These are phyloP conservation scores for Leistus spinibarbis DNA, from an alignment of 2,888 invertebrate genomes.

Conservation along the genomic window DNA sequence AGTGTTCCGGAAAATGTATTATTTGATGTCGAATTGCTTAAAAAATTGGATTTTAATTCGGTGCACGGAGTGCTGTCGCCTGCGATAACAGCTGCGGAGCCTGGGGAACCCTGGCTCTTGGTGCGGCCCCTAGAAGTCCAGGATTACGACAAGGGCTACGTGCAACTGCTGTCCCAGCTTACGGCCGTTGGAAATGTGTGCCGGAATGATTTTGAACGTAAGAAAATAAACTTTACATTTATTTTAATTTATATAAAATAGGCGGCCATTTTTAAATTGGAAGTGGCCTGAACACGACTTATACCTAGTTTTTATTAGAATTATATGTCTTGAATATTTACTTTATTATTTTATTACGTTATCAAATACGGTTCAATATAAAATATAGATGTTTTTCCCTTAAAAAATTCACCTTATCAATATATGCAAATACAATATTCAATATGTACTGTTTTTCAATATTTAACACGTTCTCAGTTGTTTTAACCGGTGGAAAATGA, in stretches of 20 bases:
- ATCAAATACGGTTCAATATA: no score
- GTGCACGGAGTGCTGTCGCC: constrained; percentile 71
- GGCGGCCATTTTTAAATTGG: no score
- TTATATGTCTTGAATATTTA: background rate
- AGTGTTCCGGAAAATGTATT: constrained; percentile 53
- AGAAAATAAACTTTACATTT: constrained; percentile 48
- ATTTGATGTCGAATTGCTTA: constrained; percentile 70
- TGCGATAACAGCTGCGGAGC: constrained; percentile 69
- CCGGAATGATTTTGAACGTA: constrained; percentile 81
- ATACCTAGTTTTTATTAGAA: no score
- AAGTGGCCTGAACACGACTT: no score
- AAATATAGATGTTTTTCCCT: no score
- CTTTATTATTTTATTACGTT: background rate
- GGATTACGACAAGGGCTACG: constrained; percentile 85
- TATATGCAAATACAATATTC: no score
- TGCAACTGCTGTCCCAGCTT: constrained; percentile 79
- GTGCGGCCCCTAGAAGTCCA: constrained; percentile 79
- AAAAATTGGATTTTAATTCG: constrained; percentile 69
- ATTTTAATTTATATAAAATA: background rate
- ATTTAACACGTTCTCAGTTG: no score
- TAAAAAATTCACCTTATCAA: no score
- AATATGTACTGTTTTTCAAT: no score
- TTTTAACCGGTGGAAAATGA: no score
- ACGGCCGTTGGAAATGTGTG: constrained; percentile 84
- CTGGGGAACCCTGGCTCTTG: constrained; percentile 76